phyloP scores from a whole-genome alignment of 2,797 vertebrate species.

The Pelochelys cantorii region DNA sequence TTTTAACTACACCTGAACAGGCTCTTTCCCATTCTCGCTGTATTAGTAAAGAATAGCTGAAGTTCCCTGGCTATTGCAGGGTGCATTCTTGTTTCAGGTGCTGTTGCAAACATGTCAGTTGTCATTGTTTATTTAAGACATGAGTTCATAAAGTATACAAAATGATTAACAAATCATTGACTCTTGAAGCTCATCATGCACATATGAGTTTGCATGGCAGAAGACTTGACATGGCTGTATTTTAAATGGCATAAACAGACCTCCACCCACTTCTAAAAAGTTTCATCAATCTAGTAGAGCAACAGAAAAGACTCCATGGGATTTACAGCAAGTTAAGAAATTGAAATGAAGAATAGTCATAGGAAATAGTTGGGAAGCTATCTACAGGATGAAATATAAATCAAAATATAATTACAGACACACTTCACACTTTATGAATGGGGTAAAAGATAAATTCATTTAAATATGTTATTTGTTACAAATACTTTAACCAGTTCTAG shows the following conservation, averaged over 20 bases:
- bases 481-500: neutral
- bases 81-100: neutral
- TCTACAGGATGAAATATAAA: neutral
- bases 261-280: neutral
- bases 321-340: slow-evolving; percentile 23
- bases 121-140: neutral
- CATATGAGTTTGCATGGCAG: neutral
- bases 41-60: neutral
- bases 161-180: neutral
- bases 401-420: neutral
- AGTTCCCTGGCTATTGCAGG: neutral
- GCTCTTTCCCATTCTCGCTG: neutral
- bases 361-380: neutral
- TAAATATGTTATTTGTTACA: neutral
- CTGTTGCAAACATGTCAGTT: neutral
- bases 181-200: neutral
- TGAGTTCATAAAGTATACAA: neutral
- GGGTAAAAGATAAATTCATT: neutral
- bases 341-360: neutral
- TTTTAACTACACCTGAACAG: slow-evolving; percentile 14
- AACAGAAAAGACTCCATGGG: neutral
- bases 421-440: neutral
- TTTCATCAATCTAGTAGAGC: slow-evolving; percentile 12
- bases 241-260: neutral
- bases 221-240: neutral